A percentile compares a stretch with the other conserved stretches of the same genome.
Evolutionary conservation across 2,113 vertebrate species (phyloP).

Genomic region (Psilopsiagon aurifrons): DNA sequence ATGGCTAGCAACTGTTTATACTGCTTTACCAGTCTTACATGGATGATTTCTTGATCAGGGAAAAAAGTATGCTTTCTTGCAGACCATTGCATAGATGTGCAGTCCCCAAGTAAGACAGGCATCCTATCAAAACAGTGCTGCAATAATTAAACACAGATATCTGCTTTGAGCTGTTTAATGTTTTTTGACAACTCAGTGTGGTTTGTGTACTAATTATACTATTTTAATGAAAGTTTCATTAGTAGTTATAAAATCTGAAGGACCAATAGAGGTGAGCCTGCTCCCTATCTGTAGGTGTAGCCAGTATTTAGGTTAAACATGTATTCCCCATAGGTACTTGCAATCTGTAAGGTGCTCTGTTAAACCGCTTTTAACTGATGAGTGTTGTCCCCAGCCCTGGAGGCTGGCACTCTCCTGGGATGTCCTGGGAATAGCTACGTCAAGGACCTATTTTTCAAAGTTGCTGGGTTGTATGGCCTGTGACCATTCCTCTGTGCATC

Average conservation of each 20-base stretch:
- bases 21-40: not conserved
- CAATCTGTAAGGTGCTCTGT: not conserved
- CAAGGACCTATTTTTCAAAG: not conserved
- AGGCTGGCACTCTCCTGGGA: not conserved
- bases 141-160: not conserved
- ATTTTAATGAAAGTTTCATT: not conserved
- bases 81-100: not conserved
- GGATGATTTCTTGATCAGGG: not conserved
- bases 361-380: not conserved
- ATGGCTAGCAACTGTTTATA: not conserved
- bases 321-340: not conserved
- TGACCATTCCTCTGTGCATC: not conserved
- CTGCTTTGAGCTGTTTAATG: not conserved
- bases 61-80: not conserved
- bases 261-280: not conserved
- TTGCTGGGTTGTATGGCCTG: fast-evolving
- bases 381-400: fast-evolving
- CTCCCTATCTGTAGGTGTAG: not conserved
- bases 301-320: not conserved
- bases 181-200: not conserved
- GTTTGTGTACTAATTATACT: not conserved
- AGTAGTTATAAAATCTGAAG: not conserved
- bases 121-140: not conserved
- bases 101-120: not conserved
- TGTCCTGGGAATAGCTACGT: not conserved